Percentiles rank a stretch among this genome's conserved stretches.
Evolutionary conservation across 2,888 invertebrate genomes (phyloP).

Genomic region (Nymphalis c-album): DNA sequence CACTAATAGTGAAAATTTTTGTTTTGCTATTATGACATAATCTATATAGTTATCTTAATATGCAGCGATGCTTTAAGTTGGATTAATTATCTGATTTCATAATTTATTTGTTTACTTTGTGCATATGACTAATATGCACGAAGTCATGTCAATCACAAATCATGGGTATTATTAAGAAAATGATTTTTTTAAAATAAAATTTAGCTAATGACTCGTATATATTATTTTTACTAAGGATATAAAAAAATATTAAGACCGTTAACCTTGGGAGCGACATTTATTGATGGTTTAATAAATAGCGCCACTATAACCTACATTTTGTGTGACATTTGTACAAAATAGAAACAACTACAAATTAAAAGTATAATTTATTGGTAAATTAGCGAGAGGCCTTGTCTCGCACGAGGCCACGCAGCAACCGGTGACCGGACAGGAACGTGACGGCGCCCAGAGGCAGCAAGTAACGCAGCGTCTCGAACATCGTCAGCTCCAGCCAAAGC

Average conservation of each 20-base stretch:
- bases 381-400: slow-evolving; percentile 61
- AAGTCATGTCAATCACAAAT: too few relatives aligned
- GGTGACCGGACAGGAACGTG: slow-evolving; percentile 96
- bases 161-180: too few relatives aligned
- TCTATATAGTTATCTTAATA: not conserved
- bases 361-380: slow-evolving; percentile 7
- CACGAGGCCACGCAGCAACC: slow-evolving; percentile 91
- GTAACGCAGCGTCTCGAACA: slow-evolving; percentile 97
- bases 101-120: too few relatives aligned
- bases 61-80: not conserved
- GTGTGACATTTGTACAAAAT: not conserved
- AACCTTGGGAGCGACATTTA: too few relatives aligned
- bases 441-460: slow-evolving; percentile 91
- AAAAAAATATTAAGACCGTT: too few relatives aligned
- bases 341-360: not conserved
- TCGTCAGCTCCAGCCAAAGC: slow-evolving; percentile 96
- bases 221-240: too few relatives aligned
- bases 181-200: too few relatives aligned
- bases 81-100: not conserved
- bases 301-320: not conserved
- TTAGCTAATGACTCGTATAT: too few relatives aligned
- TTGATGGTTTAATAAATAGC: not conserved
- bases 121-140: too few relatives aligned
- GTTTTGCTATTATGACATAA: not conserved
- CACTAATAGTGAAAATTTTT: not conserved